Conservation (phyloP, 2,888 invertebrate genomes). For the Zygogramma bicolorata region DNA sequence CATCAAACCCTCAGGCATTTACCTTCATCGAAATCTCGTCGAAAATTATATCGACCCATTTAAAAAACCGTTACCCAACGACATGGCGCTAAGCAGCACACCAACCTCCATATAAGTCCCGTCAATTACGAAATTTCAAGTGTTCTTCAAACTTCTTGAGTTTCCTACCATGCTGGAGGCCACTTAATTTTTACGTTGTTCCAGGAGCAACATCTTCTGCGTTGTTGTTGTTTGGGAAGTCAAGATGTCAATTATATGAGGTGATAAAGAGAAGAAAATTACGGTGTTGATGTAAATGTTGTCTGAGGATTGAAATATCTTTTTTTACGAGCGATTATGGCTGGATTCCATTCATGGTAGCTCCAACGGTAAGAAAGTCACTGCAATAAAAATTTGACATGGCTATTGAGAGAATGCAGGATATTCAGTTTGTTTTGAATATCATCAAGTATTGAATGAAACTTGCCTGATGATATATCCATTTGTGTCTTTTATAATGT, state of each 20-base stretch:
- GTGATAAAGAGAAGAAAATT: neutral
- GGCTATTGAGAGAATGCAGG: too few species aligned
- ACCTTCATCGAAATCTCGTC: neutral
- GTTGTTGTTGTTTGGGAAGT: slow-evolving; percentile 25
- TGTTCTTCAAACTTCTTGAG: slow-evolving; percentile 31
- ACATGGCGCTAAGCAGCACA: neutral
- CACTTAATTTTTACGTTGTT: slow-evolving; percentile 17
- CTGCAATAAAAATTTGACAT: too few species aligned
- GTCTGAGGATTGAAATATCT: neutral
- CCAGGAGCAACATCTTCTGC: slow-evolving; percentile 24
- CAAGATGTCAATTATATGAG: slow-evolving; percentile 17
- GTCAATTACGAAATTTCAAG: slow-evolving; percentile 24
- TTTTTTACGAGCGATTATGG: neutral
- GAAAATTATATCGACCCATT: neutral
- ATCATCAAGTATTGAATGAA: too few species aligned
- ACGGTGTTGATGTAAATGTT: neutral
- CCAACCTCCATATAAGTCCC: neutral
- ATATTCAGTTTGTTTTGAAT: too few species aligned
- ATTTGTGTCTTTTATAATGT: too few species aligned
- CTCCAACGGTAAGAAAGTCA: too few species aligned
- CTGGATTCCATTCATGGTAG: too few species aligned
- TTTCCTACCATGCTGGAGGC: neutral
- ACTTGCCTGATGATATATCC: too few species aligned
- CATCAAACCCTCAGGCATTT: neutral
- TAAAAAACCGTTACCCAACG: neutral